A percentile compares a stretch with the other conserved stretches of the same genome.
Conservation (phyloP, 2,888 invertebrate genomes). For the Ennomos erosarius region DNA sequence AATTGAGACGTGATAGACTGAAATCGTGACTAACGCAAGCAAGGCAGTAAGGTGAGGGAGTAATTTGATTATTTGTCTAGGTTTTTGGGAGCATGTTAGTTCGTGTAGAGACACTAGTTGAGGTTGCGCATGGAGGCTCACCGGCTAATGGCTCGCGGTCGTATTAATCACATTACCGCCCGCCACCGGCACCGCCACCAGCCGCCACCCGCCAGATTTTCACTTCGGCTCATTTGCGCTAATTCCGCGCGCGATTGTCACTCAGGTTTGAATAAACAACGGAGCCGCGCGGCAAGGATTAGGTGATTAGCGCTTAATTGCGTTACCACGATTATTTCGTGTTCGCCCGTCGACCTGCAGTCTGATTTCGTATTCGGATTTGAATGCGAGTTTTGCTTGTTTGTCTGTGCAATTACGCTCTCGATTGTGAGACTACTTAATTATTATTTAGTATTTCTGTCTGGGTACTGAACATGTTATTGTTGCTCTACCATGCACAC, state of each 20-base stretch:
- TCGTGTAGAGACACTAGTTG: conserved; percentile 20
- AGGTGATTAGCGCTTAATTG: conserved; percentile 84
- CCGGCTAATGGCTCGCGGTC: conserved; percentile 74
- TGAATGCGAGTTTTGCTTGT: conserved; percentile 67
- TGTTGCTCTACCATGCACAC: conserved; percentile 11
- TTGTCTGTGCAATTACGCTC: conserved; percentile 47
- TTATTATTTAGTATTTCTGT: conserved; percentile 37
- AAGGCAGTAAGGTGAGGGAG: conserved; percentile 19
- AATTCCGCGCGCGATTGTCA: conserved; percentile 85
- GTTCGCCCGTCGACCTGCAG: conserved; percentile 73
- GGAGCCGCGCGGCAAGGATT: conserved; percentile 81
- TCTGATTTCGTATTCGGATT: conserved; percentile 79
- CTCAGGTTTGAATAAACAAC: conserved; percentile 85
- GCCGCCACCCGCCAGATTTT: conserved; percentile 77
- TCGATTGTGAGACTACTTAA: conserved; percentile 43
- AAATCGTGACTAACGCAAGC: conserved; percentile 1
- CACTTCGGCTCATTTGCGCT: conserved; percentile 85
- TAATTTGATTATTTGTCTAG: conserved; percentile 27
- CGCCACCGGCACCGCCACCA: conserved; percentile 43
- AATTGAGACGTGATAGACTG: conserved; percentile 18
- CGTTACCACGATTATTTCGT: conserved; percentile 83
- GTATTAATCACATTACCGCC: conserved; percentile 78
- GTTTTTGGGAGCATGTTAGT: conserved; percentile 28
- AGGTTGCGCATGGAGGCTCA: conserved; percentile 38
- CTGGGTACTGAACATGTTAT: conserved; percentile 14